A percentile compares a stretch with the other conserved stretches of the same genome.
Conservation (phyloP, 92 coral and sea anemone species). For the Epizoanthus scotinus region DNA sequence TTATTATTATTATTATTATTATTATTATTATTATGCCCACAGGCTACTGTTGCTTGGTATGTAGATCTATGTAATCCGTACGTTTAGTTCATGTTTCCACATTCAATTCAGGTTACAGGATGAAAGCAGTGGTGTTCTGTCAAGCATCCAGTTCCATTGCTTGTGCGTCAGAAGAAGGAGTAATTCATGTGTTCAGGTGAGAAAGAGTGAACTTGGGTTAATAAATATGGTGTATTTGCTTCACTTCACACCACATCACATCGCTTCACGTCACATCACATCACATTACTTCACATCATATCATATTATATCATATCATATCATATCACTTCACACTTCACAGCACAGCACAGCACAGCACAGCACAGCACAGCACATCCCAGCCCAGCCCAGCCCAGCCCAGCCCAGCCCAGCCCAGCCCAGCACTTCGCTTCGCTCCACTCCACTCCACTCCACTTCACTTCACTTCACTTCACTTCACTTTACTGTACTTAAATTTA, state of each 20-base stretch:
- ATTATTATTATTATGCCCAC: too few relatives aligned
- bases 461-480: background rate
- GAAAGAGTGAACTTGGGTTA: background rate
- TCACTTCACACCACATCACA: too few relatives aligned
- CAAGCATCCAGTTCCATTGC: constrained; percentile 92
- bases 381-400: background rate
- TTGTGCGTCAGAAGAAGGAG: constrained; percentile 92
- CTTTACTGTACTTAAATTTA: background rate
- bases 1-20: too few relatives aligned
- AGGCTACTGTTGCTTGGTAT: too few relatives aligned
- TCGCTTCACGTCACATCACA: background rate
- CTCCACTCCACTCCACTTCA: background rate
- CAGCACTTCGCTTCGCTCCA: background rate
- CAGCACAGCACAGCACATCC: background rate
- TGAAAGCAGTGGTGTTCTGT: constrained; percentile 89
- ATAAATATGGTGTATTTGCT: too few relatives aligned
- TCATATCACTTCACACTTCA: too few relatives aligned
- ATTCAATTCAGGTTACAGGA: constrained; percentile 65
- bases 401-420: background rate
- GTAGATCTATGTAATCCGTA: too few relatives aligned
- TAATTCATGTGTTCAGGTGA: constrained; percentile 83
- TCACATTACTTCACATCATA: background rate
- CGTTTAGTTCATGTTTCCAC: too few relatives aligned
- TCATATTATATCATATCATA: too few relatives aligned
- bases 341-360: too few relatives aligned